A percentile compares a stretch with the other conserved stretches of the same genome.
These are phyloP conservation scores for Parapsyche elsis DNA, from an alignment of 1,140 invertebrate genomes.

Conservation along the genomic window DNA sequence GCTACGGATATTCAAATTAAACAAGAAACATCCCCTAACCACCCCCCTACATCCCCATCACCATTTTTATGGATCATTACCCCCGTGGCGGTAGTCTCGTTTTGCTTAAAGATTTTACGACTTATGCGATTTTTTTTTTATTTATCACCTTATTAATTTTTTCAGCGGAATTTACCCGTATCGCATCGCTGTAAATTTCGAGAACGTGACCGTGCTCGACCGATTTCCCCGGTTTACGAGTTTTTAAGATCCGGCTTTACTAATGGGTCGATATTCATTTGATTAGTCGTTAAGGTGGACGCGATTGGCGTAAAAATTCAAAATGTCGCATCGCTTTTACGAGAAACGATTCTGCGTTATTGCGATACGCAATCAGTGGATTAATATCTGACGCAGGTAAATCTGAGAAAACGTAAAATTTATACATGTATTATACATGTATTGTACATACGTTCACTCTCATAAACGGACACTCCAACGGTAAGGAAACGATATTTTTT, in stretches of 20 bases:
- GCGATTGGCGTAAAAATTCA: background rate
- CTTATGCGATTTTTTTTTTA: conserved; percentile 5
- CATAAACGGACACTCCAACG: no score
- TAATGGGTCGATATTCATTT: conserved; percentile 19
- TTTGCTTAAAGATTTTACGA: conserved; percentile 11
- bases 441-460: no score
- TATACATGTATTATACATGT: no score
- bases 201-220: conserved; percentile 6
- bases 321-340: no score
- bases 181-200: conserved; percentile 2
- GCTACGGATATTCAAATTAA: background rate
- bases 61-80: conserved; percentile 17
- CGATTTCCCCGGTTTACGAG: background rate
- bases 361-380: no score
- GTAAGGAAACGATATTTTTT: no score
- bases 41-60: background rate
- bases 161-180: background rate
- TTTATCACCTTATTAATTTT: conserved; percentile 30
- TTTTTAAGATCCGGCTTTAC: background rate
- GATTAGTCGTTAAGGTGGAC: conserved; percentile 16
- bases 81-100: background rate
- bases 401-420: no score
- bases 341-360: no score
- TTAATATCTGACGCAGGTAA: no score
- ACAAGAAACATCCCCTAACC: background rate